A percentile compares a stretch with the other conserved stretches of the same genome.
These are phyloP conservation scores for Amphiprion percula DNA, from an alignment of 2,113 vertebrate species.

Conservation along the genomic window DNA sequence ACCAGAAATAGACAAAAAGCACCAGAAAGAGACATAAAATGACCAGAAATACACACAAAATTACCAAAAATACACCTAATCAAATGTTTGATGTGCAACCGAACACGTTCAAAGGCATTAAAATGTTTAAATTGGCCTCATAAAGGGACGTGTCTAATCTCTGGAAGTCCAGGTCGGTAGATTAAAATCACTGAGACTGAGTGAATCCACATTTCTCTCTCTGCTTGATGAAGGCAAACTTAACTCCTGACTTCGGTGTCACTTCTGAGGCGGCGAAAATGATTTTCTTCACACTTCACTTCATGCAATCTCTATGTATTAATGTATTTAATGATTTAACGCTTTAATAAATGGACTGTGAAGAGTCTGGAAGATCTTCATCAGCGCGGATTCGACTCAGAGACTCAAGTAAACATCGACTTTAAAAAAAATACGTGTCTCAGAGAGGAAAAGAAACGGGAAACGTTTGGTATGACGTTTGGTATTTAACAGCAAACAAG, in stretches of 20 bases:
- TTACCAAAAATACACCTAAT: too few relatives aligned
- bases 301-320: conserved; percentile 65
- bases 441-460: background rate
- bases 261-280: conserved; percentile 50
- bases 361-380: conserved; percentile 48
- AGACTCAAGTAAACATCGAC: background rate
- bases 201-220: conserved; percentile 40
- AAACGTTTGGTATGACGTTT: background rate
- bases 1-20: too few relatives aligned
- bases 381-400: conserved; percentile 25
- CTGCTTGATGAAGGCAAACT: conserved; percentile 40
- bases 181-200: conserved; percentile 46
- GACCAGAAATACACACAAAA: too few relatives aligned
- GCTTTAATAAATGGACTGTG: conserved; percentile 55
- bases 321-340: conserved; percentile 53
- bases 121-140: conserved; percentile 32
- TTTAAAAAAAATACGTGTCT: background rate
- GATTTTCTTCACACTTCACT: conserved; percentile 62
- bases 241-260: conserved; percentile 40
- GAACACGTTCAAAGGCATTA: conserved; percentile 22
- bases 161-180: conserved; percentile 17
- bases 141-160: conserved; percentile 46
- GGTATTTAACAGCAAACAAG: conserved; percentile 29
- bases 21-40: too few relatives aligned
- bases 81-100: conserved; percentile 6